Evolutionary conservation across 2,888 invertebrate species (phyloP).

Genomic region (Hanleya hanleyi): DNA sequence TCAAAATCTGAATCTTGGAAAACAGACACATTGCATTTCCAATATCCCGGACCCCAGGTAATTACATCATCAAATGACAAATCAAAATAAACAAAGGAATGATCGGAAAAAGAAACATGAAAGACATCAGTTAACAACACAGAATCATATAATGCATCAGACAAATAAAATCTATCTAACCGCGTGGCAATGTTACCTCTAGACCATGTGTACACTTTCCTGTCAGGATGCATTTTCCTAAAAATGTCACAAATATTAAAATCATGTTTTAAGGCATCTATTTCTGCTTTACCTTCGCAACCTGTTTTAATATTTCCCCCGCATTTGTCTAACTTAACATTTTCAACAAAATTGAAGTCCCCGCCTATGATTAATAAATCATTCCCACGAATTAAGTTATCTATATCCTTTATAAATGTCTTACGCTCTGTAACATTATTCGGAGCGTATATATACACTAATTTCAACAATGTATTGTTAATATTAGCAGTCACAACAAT

Average conservation of each 20-base stretch:
- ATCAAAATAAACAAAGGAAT: conserved; percentile 1
- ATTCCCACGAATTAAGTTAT: neutral
- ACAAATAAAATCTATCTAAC: neutral
- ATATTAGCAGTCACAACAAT: no score
- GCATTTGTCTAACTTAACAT: neutral
- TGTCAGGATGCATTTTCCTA: neutral
- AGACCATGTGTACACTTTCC: neutral
- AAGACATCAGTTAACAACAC: neutral
- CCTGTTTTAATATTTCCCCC: neutral
- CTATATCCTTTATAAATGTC: neutral
- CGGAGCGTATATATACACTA: neutral
- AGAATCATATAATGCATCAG: neutral
- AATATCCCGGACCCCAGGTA: neutral
- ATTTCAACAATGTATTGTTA: neutral
- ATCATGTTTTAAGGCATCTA: neutral
- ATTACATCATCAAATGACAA: neutral
- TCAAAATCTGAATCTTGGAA: neutral
- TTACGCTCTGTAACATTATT: neutral
- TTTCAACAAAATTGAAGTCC: neutral
- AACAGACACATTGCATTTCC: neutral
- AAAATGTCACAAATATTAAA: neutral
- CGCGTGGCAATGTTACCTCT: neutral
- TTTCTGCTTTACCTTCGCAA: neutral
- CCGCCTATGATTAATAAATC: neutral
- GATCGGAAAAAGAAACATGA: neutral